Conservation (phyloP, 2,113 vertebrate species). For the Puntigrus tetrazona region DNA sequence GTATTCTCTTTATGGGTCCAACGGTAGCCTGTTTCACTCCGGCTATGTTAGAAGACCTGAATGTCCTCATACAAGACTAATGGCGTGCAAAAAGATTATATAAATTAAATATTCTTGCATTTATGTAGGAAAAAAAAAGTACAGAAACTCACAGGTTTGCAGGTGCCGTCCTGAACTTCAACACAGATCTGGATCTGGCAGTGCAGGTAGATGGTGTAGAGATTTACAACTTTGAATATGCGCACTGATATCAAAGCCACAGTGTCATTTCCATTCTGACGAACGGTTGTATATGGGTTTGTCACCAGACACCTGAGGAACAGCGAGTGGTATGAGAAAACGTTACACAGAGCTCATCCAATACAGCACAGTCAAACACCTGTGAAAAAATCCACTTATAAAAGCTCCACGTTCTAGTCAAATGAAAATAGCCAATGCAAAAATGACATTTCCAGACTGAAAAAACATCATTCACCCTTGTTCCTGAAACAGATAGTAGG, state of each 20-base stretch:
- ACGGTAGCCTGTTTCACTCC: slow-evolving; percentile 34
- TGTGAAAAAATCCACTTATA: background rate
- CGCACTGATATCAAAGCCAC: slow-evolving; percentile 82
- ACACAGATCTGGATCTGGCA: slow-evolving; percentile 84
- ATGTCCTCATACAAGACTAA: slow-evolving; percentile 54
- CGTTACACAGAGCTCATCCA: background rate
- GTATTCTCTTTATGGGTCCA: slow-evolving; percentile 58
- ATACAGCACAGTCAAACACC: background rate
- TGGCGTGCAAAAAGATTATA: slow-evolving; percentile 26
- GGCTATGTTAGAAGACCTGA: slow-evolving; percentile 51
- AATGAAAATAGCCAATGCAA: background rate
- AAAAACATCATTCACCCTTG: too few relatives aligned
- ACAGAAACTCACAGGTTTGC: slow-evolving; percentile 82
- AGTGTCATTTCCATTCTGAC: slow-evolving; percentile 83
- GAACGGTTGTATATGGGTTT: slow-evolving; percentile 73
- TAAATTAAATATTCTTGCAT: background rate
- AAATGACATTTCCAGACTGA: background rate
- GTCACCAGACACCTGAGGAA: slow-evolving; percentile 80
- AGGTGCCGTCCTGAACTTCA: slow-evolving; percentile 69
- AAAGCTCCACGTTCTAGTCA: background rate
- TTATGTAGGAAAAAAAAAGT: too few relatives aligned
- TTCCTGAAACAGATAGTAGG: slow-evolving; percentile 77
- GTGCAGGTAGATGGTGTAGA: slow-evolving; percentile 84
- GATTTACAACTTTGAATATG: slow-evolving; percentile 82
- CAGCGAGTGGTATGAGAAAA: background rate